Percentiles rank a stretch among this genome's conserved stretches.
Conservation (phyloP, 2,797 vertebrate genomes). For the Lutjanus campechanus region DNA sequence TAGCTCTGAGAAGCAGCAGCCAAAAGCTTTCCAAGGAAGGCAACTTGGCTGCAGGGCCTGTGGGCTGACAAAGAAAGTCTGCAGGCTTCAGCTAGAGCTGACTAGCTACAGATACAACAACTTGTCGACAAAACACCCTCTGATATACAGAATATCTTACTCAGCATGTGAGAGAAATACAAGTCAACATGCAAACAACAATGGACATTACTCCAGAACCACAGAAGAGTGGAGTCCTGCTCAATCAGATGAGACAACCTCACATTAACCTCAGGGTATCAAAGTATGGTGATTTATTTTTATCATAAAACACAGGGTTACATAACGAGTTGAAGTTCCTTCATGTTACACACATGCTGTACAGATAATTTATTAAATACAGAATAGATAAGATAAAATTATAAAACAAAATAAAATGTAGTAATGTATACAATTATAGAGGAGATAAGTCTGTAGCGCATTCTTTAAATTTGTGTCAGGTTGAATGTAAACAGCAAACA, state of each 20-base stretch:
- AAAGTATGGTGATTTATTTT: too few relatives aligned
- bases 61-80: slow-evolving; percentile 70
- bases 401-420: too few relatives aligned
- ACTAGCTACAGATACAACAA: slow-evolving; percentile 26
- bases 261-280: too few relatives aligned
- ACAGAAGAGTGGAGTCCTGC: not conserved
- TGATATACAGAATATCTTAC: slow-evolving; percentile 5
- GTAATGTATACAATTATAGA: too few relatives aligned
- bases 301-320: too few relatives aligned
- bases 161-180: slow-evolving; percentile 11
- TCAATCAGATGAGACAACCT: not conserved
- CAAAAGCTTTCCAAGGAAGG: slow-evolving; percentile 85
- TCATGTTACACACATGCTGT: too few relatives aligned
- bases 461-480: too few relatives aligned
- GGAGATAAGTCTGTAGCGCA: too few relatives aligned
- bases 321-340: too few relatives aligned
- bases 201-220: not conserved
- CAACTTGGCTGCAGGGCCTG: slow-evolving; percentile 70
- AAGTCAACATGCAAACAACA: slow-evolving; percentile 6
- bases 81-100: slow-evolving; percentile 57
- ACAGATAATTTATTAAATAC: too few relatives aligned
- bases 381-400: too few relatives aligned
- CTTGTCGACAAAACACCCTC: slow-evolving; percentile 18
- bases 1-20: slow-evolving; percentile 83
- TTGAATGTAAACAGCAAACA: too few relatives aligned